These are phyloP conservation scores for Pterocles burchelli DNA, from an alignment of 2,113 vertebrate genomes.

Conservation along the genomic window DNA sequence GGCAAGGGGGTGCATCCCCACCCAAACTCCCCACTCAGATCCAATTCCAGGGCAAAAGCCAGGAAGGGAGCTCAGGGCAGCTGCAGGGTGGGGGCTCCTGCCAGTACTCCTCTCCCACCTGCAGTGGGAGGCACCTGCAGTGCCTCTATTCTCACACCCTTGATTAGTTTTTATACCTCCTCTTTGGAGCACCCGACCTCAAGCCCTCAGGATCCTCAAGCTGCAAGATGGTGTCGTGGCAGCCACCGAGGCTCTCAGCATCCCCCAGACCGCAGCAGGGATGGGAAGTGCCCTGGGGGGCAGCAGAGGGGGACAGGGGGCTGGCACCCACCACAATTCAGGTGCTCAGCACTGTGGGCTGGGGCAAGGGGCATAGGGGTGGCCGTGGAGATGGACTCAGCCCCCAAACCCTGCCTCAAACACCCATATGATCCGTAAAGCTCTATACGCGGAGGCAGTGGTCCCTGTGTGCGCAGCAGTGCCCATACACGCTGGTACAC, in stretches of 20 bases:
- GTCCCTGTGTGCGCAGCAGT: fast-evolving
- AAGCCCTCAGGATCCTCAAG: fast-evolving
- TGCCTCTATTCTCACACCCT: background rate
- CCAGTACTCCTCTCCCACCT: fast-evolving
- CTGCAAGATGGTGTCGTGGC: fast-evolving
- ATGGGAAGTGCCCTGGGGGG: background rate
- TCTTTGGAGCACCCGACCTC: background rate
- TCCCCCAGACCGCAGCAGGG: background rate
- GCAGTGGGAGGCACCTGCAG: fast-evolving
- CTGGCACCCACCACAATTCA: background rate
- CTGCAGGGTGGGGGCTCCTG: background rate
- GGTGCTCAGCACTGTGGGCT: background rate
- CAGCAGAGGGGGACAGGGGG: fast-evolving
- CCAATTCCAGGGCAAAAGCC: fast-evolving
- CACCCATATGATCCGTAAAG: fast-evolving
- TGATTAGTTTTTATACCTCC: background rate
- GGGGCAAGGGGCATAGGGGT: fast-evolving
- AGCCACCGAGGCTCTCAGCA: background rate
- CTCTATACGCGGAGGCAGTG: fast-evolving
- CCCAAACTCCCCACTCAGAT: background rate
- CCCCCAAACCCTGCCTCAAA: background rate
- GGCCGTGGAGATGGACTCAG: background rate
- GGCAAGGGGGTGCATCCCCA: fast-evolving
- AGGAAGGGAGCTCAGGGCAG: background rate
- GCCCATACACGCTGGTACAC: background rate